Evolutionary conservation across 1,140 invertebrate genomes (phyloP).

Genomic region (Eriocheir sinensis): DNA sequence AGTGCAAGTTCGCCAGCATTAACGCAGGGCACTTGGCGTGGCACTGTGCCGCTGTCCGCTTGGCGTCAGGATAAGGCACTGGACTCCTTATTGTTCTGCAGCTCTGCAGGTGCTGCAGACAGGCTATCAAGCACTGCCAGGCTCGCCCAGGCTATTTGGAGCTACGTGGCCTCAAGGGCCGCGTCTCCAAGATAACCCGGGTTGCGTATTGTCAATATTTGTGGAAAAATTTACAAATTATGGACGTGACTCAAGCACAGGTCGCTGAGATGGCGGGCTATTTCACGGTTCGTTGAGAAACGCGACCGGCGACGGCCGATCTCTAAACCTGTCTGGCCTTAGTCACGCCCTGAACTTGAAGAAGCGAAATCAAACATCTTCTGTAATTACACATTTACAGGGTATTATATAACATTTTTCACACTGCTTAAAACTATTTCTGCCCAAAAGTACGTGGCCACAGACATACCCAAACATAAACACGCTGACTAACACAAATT

Average conservation of each 20-base stretch:
- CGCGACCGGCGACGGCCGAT: neutral
- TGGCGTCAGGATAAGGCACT: neutral
- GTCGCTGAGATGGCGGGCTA: neutral
- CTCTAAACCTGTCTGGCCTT: neutral
- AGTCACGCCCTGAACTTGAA: constrained; percentile 11
- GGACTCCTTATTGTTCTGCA: neutral
- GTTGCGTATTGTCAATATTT: neutral
- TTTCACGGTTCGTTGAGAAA: neutral
- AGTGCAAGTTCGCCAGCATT: neutral
- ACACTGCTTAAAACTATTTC: constrained; percentile 72
- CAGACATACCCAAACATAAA: constrained; percentile 38
- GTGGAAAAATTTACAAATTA: neutral
- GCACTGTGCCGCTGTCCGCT: neutral
- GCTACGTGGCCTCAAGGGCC: neutral
- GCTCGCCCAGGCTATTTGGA: neutral
- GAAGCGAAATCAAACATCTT: constrained; percentile 2
- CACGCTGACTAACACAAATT: constrained; percentile 57
- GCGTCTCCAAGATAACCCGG: neutral
- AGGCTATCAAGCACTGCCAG: neutral
- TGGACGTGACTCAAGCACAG: neutral
- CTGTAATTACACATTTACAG: constrained; percentile 59
- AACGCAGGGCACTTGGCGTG: neutral
- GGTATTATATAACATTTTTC: constrained; percentile 59
- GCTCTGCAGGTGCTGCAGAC: neutral
- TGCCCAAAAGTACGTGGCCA: constrained; percentile 43